Base-by-base conservation (phyloP, 2,113 vertebrate species). In the Nothocercus julius region DNA sequence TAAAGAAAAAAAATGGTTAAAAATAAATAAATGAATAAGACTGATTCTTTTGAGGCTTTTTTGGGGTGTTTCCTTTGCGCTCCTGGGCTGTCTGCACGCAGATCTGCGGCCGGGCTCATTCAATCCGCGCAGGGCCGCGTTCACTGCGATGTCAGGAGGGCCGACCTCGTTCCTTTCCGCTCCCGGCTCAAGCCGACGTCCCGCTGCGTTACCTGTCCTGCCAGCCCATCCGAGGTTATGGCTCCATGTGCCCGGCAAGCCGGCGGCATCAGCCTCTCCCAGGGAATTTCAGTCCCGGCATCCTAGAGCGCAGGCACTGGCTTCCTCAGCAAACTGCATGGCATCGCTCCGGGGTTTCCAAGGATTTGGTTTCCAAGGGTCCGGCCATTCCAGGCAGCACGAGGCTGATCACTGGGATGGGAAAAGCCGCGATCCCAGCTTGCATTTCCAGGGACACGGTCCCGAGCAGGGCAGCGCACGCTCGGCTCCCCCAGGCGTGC, bases 401-500 rank as follows among this genome's bases (percentile, higher is more conserved):
- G 3, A 1, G 1, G 62, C 51, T 66, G 64, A 27, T 56, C 85
- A 11, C 70, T 7, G 5, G 64, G 40, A 15, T n/a, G 68, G 63
- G 76, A 84, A 79, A 53, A 42, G 12, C 13, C 0, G 1, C 66
- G 68, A 21, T 34, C 62, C 3, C 7, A 25, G 5, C 42, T 85
- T 20, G 27, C 17, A 0, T 18, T 25, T 70, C 3, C 32, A 56
- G 24, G 64, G 67, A 24, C 73, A 25, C 0, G 9, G 40, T 49
- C 59, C 69, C 18, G 3, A 44, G 68, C 19, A 2, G 0, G 0
- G 62, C 42, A 34, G 54, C 8, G 13, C 78, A 70, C 56, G 17
- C 58, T 84, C 3, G 2, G 17, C n/a, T 32, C 73, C 72, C 67
- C 86, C 80, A 63, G 5, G 0, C 5, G 7, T 0, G 0, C 7